A percentile compares a stretch with the other conserved stretches of the same genome.
phyloP scores from a whole-genome alignment of 2,888 invertebrate species.

The Macrophya annulata region DNA sequence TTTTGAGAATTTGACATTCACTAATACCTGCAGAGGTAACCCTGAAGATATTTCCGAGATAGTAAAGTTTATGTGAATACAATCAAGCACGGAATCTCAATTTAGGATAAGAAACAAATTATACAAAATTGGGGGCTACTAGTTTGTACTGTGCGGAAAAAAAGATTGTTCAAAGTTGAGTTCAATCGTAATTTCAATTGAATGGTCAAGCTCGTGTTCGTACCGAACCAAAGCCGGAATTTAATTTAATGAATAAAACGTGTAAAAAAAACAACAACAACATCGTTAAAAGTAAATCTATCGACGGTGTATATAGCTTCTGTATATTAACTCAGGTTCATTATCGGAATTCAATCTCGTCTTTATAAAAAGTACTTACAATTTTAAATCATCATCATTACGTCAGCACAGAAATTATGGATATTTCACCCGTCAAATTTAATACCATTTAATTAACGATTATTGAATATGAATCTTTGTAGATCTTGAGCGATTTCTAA shows the following conservation, averaged over 20 bases:
- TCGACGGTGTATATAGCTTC: neutral
- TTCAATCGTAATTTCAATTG: neutral
- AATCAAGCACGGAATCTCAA: neutral
- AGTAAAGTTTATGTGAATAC: neutral
- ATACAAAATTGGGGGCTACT: neutral
- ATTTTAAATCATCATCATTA: neutral
- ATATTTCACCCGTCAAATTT: neutral
- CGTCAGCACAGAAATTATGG: neutral
- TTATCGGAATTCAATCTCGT: constrained; percentile 2
- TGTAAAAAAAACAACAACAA: neutral
- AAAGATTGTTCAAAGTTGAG: neutral
- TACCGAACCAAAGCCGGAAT: neutral
- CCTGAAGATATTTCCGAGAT: neutral
- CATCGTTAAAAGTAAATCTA: neutral
- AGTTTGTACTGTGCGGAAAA: neutral
- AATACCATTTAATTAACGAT: neutral
- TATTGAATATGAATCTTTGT: neutral
- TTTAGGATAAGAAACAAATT: neutral
- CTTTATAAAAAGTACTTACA: neutral
- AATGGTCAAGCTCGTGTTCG: constrained; percentile 5
- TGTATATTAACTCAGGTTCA: neutral
- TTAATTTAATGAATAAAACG: neutral
- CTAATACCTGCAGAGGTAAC: neutral
- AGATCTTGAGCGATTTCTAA: neutral
- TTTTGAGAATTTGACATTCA: neutral